Evolutionary conservation across 1,140 invertebrate genomes (phyloP).

Genomic region (Chironomus striatipennis): DNA sequence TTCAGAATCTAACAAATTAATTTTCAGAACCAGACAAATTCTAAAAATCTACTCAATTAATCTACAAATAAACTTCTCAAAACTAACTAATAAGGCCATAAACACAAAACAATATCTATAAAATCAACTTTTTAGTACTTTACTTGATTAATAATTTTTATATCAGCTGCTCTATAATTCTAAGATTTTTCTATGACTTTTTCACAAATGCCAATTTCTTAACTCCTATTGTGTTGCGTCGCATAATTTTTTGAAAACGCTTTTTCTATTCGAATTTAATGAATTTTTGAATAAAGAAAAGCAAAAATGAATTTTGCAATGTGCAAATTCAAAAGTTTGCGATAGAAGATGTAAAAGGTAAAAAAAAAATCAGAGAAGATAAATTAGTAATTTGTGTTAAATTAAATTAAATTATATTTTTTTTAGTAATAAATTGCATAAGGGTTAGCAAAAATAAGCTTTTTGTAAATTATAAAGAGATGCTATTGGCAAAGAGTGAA

Average conservation of each 20-base stretch:
- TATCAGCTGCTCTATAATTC: background rate
- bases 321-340: background rate
- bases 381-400: constrained; percentile 6
- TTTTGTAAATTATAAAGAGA: background rate
- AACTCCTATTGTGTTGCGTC: constrained; percentile 16
- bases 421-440: background rate
- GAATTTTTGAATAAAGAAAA: background rate
- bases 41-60: too few species aligned
- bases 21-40: too few species aligned
- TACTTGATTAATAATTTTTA: background rate
- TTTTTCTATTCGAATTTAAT: constrained; percentile 23
- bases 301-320: background rate
- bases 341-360: background rate
- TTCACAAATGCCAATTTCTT: constrained; percentile 16
- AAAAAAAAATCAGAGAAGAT: background rate
- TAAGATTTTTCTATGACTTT: background rate
- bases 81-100: too few species aligned
- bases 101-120: too few species aligned
- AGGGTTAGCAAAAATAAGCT: background rate
- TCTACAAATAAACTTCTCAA: too few species aligned
- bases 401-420: background rate
- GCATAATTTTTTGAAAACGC: background rate
- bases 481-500: background rate
- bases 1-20: too few species aligned
- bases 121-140: background rate